These are phyloP conservation scores for Protobothrops mucrosquamatus DNA, from an alignment of 2,113 vertebrate species.

Conservation along the genomic window DNA sequence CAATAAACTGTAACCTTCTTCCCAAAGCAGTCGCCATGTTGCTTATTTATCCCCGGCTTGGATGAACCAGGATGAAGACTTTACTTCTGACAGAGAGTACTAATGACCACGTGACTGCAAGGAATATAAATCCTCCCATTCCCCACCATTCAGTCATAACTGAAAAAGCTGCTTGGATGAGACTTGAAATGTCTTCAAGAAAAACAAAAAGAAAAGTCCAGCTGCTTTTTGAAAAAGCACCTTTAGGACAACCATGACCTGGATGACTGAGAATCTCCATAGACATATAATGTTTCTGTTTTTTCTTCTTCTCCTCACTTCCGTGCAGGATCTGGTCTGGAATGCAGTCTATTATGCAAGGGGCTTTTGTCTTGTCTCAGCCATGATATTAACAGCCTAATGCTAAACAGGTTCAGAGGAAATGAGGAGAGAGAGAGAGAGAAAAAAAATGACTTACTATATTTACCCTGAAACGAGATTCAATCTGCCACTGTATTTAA, in stretches of 20 bases:
- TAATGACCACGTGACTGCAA: too few species aligned
- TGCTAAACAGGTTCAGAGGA: conserved; percentile 89
- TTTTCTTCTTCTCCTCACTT: conserved; percentile 74
- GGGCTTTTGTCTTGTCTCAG: conserved; percentile 81
- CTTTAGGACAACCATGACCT: neutral
- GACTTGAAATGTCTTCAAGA: neutral
- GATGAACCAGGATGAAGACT: too few species aligned
- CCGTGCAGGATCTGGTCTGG: conserved; percentile 73
- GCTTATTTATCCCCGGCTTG: too few species aligned
- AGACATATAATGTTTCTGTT: conserved; percentile 76
- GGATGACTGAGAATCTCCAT: neutral
- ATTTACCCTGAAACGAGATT: conserved; percentile 90
- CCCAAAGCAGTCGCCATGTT: too few species aligned
- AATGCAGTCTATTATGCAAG: conserved; percentile 86
- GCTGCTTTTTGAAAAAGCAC: too few species aligned
- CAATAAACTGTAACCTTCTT: too few species aligned
- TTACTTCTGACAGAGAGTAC: too few species aligned
- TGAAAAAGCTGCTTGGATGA: too few species aligned
- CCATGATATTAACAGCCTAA: conserved; percentile 83
- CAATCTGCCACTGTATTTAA: conserved; percentile 92
- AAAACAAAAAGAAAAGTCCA: neutral
- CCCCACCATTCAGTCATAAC: too few species aligned
- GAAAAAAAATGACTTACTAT: conserved; percentile 79
- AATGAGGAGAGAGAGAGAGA: conserved; percentile 63
- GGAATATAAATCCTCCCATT: neutral